These are phyloP conservation scores for Lasioglossum pauxillum DNA, from an alignment of 2,888 invertebrate genomes.

Conservation along the genomic window DNA sequence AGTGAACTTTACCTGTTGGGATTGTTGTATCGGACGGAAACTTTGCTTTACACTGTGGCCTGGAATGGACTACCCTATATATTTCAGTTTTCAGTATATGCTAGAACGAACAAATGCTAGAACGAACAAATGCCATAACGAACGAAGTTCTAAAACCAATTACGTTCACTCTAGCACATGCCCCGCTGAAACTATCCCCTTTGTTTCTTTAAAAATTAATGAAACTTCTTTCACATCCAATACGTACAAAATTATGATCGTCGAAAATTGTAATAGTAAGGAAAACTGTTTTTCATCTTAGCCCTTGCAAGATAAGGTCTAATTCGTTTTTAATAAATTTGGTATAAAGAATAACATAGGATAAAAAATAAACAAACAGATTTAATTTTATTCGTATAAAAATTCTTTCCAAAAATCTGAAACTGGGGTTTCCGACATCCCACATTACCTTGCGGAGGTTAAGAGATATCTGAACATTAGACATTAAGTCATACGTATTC, in stretches of 20 bases:
- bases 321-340: too few relatives aligned
- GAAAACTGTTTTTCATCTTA: background rate
- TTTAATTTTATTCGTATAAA: too few relatives aligned
- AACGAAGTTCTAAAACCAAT: background rate
- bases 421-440: too few relatives aligned
- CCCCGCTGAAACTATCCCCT: background rate
- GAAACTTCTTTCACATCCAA: background rate
- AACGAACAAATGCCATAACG: background rate
- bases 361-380: too few relatives aligned
- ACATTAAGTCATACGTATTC: background rate
- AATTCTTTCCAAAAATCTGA: too few relatives aligned
- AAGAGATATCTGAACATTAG: background rate
- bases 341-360: too few relatives aligned
- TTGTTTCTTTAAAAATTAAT: background rate
- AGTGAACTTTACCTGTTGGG: background rate
- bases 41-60: background rate
- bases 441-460: too few relatives aligned
- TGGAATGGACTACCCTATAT: background rate
- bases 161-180: background rate
- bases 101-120: background rate
- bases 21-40: background rate
- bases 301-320: too few relatives aligned
- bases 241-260: background rate
- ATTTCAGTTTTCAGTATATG: background rate
- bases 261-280: background rate